phyloP scores from a whole-genome alignment of 2,888 invertebrate species.

The Melikaiella ostensackeni region DNA sequence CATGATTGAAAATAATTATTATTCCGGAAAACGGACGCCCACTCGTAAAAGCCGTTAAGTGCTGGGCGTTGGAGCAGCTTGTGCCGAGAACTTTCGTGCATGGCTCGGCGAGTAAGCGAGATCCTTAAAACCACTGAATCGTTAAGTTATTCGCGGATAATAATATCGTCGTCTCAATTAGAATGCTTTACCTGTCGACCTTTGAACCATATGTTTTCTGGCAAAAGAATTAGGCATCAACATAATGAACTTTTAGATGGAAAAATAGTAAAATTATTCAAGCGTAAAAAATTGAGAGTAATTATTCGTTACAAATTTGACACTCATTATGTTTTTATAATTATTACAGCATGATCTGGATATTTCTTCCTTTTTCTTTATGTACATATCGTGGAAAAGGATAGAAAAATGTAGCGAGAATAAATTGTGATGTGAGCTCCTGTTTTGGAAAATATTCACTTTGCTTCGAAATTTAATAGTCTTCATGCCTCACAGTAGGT shows the following conservation, averaged over 20 bases:
- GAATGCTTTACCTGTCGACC: background rate
- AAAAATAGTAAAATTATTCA: background rate
- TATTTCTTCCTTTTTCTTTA: too few species aligned
- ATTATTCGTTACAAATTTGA: too few species aligned
- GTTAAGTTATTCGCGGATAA: constrained; percentile 31
- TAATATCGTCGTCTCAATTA: constrained; percentile 16
- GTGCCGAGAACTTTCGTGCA: constrained; percentile 21
- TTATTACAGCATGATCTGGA: too few species aligned
- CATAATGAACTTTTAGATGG: background rate
- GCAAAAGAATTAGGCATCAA: background rate
- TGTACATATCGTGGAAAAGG: too few species aligned
- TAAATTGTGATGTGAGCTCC: too few species aligned
- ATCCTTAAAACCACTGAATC: constrained; percentile 38
- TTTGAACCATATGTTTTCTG: background rate
- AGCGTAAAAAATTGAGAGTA: too few species aligned
- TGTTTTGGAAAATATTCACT: too few species aligned
- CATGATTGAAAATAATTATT: constrained; percentile 51
- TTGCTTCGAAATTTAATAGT: too few species aligned
- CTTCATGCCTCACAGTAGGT: too few species aligned
- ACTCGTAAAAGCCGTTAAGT: constrained; percentile 53
- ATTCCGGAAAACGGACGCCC: constrained; percentile 49
- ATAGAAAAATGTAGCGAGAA: too few species aligned
- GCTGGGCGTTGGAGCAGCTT: constrained; percentile 52
- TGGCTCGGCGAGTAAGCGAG: constrained; percentile 7
- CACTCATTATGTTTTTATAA: too few species aligned